Evolutionary conservation across 2,113 vertebrate species (phyloP), one percentile per base, ranked within the genome.

Genomic region (Petrocephalus microphthalmus): DNA sequence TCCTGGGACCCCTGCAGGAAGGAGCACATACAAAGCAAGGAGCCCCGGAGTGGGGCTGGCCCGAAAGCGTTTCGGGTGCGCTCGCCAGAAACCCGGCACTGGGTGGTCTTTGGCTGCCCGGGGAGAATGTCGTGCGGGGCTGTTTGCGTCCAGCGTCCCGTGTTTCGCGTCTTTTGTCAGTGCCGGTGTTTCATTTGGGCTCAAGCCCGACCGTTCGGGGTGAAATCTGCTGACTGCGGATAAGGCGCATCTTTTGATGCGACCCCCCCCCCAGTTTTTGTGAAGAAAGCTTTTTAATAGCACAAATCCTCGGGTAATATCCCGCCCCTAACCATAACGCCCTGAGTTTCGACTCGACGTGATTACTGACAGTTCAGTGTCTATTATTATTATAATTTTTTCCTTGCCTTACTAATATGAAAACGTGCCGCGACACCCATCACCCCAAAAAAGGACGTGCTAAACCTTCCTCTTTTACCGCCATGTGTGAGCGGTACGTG

Each of bases 1-100:
- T 87, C 87, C 71, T 88, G 92, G 91, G 84, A 85, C 49, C 84
- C 6, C 84, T 53, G 51, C 51, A 53, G 83, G 49, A 52, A 22
- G 22, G 49, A 25, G 49, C 22, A 5, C 22, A 78, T 78, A 85
- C 51, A 53, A 85, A 85, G 22, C 51, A 5, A 85, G 53, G 53
- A 85, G 20, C 51, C 84, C 45, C 45, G 45, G 19, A 78, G 71
- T 37, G 60, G 42, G 42, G 81, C 22, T 47, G 8, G 42, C 49
- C 20, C 47, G 17, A 49, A 67, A 3, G 42, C 78, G 33, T 0
- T 83, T 83, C 19, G 78, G 20, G 11, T 83, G 17, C 20, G 7
- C 19, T 45, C 45, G 45, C 7, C 7, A 83, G 81, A 49, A 83
- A 49, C 19, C 37, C 81, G 49, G 19, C 33, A 49, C n/a, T 22